phyloP scores from a whole-genome alignment of 2,113 vertebrate species.

The Pelecanus crispus region DNA sequence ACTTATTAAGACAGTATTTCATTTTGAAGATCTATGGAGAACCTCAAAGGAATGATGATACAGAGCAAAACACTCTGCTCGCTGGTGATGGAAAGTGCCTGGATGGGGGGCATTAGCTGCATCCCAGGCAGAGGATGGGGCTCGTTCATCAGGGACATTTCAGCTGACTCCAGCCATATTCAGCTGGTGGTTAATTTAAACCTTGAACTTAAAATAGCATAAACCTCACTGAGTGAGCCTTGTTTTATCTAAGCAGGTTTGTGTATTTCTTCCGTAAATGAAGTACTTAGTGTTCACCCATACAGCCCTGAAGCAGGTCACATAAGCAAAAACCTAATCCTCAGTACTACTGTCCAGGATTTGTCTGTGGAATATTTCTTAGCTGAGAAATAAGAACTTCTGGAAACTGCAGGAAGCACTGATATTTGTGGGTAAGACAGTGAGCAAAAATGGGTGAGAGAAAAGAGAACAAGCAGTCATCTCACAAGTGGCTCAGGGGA shows the following conservation, averaged over 20 bases:
- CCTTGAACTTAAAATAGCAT: neutral
- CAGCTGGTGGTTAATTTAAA: neutral
- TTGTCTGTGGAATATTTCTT: neutral
- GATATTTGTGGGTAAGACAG: neutral
- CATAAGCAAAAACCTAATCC: neutral
- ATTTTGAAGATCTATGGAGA: neutral
- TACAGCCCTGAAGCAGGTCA: neutral
- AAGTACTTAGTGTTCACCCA: neutral
- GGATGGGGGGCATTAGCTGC: neutral
- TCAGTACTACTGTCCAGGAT: neutral
- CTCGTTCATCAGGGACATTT: neutral
- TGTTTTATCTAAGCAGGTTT: neutral
- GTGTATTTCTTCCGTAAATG: neutral
- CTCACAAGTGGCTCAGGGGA: neutral
- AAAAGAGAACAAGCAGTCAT: neutral
- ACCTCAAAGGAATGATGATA: neutral
- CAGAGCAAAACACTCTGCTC: fast-evolving
- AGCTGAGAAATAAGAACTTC: neutral
- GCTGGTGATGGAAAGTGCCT: neutral
- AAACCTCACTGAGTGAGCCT: neutral
- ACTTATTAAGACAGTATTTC: neutral
- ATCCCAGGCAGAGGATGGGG: neutral
- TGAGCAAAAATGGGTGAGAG: neutral
- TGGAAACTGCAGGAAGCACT: neutral
- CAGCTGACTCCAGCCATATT: neutral